Evolutionary conservation across 2,797 vertebrate species (phyloP), one percentile per base, ranked within the genome.

Genomic region (Sitta carolinensis): DNA sequence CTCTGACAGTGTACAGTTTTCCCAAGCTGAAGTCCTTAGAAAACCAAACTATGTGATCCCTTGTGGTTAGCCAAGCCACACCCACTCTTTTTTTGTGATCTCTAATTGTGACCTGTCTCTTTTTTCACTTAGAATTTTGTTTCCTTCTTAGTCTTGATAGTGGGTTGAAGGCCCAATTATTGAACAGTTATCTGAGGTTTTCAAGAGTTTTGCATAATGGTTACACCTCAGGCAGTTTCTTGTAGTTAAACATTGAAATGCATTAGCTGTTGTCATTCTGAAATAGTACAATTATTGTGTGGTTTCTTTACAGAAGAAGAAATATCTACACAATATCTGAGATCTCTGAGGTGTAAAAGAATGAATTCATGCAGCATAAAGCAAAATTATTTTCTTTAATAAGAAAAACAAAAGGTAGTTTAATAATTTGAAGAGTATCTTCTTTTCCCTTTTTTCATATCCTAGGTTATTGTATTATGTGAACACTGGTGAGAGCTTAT

Each of bases 21-120:
- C 50, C 57, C 34, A 85, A 52, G 64, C 78, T 61, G 18, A 75
- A 83, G 61, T 58, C 61, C 83, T 63, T 47, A 94, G 69, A 66
- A 91, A 89, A 67, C 69, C 36, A 55, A 86, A 78, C 38, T 70
- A 42, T 5, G 73, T 32, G 66, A 36, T 66, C 19, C 36, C 18
- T 48, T 34, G 55, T 43, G 57, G 36, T 51, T 61, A 69, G 70
- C 67, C 88, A 95, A 94, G 80, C 82, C 93, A 87, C 96, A 8
- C 97, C 97, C 77, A 70, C 93, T 34, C 16, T 50, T 66, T 55
- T 67, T 62, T 30, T 20, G n/a, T 58, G 48, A 62, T 50, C 67
- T 50, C 10, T 25, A 58, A 64, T 68, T 87, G 38, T 43, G 52
- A 51, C 68, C 36, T 59, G 4, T 62, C 54, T 62, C 54, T 68